A percentile compares a stretch with the other conserved stretches of the same genome.
Evolutionary conservation across 2,113 vertebrate species (phyloP).

Genomic region (Lichenostomus cassidix): DNA sequence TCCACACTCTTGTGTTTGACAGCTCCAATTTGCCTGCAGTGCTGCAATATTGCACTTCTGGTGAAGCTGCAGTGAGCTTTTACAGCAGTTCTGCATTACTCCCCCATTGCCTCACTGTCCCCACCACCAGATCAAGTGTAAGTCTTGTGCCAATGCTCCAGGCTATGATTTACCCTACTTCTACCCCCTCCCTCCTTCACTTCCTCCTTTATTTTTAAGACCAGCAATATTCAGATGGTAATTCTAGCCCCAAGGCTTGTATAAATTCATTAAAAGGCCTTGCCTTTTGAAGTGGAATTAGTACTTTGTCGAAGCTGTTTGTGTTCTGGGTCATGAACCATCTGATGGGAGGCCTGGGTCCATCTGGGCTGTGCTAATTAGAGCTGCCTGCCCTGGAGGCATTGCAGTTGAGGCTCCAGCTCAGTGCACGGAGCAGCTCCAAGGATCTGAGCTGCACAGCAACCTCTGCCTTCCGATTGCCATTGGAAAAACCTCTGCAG

Average conservation of each 20-base stretch:
- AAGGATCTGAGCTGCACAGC: background rate
- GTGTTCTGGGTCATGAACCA: constrained; percentile 37
- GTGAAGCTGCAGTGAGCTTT: background rate
- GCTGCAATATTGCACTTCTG: background rate
- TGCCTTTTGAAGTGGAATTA: constrained; percentile 51
- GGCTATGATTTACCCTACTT: background rate
- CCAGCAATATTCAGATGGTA: constrained; percentile 23
- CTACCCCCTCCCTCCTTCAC: background rate
- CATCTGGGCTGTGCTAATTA: constrained; percentile 45
- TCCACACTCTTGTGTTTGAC: background rate
- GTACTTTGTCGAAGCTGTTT: constrained; percentile 9
- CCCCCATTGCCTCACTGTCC: background rate
- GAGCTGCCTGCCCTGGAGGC: constrained; percentile 32
- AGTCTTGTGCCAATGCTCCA: background rate
- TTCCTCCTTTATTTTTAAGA: constrained; percentile 2
- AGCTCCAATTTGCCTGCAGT: background rate
- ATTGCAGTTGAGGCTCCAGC: background rate
- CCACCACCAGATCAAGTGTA: background rate
- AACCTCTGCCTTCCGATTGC: background rate
- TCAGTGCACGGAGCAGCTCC: background rate
- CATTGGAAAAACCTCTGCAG: background rate
- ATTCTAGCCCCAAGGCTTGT: constrained; percentile 23
- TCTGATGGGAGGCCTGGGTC: background rate
- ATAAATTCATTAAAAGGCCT: constrained; percentile 23
- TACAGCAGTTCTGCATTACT: background rate